Conservation (phyloP, 2,797 vertebrate genomes). For the Cossypha caffra region DNA sequence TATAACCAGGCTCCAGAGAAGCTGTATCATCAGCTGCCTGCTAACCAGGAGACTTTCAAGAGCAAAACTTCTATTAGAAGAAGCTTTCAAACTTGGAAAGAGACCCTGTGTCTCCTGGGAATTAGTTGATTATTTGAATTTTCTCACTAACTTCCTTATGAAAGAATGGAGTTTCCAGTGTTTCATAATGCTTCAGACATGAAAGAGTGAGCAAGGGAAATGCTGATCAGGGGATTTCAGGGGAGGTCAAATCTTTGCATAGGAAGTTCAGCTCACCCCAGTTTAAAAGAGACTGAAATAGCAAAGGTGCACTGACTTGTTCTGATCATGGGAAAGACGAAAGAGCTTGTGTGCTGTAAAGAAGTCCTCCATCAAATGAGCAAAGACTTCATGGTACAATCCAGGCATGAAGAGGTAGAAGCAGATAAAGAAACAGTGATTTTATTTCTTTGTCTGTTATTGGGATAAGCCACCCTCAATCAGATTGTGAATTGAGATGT, state of each 20-base stretch:
- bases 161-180: conserved; percentile 12
- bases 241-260: conserved; percentile 44
- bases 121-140: conserved; percentile 37
- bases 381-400: not conserved
- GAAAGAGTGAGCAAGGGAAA: conserved; percentile 8
- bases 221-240: conserved; percentile 47
- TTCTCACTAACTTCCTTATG: conserved; percentile 29
- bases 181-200: conserved; percentile 14
- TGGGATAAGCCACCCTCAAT: not conserved
- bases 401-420: not conserved
- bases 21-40: not conserved
- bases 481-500: not conserved
- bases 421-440: not conserved
- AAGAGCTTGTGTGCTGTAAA: not conserved
- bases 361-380: not conserved
- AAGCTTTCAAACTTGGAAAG: conserved; percentile 27
- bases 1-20: conserved; percentile 31
- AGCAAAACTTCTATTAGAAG: conserved; percentile 21
- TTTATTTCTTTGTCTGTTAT: not conserved
- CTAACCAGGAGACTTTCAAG: conserved; percentile 28
- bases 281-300: conserved; percentile 18
- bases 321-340: conserved; percentile 26
- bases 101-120: not conserved
- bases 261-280: conserved; percentile 28
- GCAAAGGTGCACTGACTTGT: not conserved